Conservation (phyloP, 2,888 invertebrate genomes). For the Epirrita christyi region DNA sequence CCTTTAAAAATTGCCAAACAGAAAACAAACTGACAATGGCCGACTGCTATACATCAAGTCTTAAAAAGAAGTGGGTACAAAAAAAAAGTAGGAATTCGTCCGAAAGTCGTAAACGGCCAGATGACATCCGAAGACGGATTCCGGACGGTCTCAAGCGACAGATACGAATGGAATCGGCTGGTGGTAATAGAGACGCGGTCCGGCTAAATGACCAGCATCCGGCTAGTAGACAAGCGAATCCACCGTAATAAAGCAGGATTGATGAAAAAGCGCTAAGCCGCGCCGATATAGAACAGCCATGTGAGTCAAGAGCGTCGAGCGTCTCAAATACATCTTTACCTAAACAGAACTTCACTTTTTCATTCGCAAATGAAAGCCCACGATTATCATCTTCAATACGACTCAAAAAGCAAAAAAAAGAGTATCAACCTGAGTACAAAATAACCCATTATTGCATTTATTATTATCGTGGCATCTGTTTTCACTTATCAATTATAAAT, state of each 20-base stretch:
- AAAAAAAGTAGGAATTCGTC: conserved; percentile 62
- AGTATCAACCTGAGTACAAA: too few species aligned
- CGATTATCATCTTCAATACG: too few species aligned
- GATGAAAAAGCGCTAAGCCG: conserved; percentile 86
- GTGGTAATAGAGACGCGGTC: conserved; percentile 79
- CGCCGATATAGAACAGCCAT: conserved; percentile 76
- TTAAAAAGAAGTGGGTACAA: conserved; percentile 63
- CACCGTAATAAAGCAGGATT: conserved; percentile 85
- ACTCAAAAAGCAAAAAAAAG: too few species aligned
- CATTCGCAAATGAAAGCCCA: too few species aligned
- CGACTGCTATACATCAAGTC: conserved; percentile 73
- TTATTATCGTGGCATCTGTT: too few species aligned
- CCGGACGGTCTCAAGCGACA: conserved; percentile 70
- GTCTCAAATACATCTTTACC: too few species aligned
- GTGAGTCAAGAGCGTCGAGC: conserved; percentile 45
- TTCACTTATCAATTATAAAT: too few species aligned
- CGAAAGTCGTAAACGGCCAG: conserved; percentile 60
- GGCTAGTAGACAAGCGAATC: conserved; percentile 80
- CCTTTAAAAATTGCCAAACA: conserved; percentile 83
- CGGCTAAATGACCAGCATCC: conserved; percentile 81
- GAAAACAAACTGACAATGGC: conserved; percentile 78
- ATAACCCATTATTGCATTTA: too few species aligned
- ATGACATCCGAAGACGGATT: conserved; percentile 76
- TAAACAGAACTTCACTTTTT: too few species aligned
- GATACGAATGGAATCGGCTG: conserved; percentile 81